Evolutionary conservation across 1,140 invertebrate genomes (phyloP).

Genomic region (Drosophila ficusphila): DNA sequence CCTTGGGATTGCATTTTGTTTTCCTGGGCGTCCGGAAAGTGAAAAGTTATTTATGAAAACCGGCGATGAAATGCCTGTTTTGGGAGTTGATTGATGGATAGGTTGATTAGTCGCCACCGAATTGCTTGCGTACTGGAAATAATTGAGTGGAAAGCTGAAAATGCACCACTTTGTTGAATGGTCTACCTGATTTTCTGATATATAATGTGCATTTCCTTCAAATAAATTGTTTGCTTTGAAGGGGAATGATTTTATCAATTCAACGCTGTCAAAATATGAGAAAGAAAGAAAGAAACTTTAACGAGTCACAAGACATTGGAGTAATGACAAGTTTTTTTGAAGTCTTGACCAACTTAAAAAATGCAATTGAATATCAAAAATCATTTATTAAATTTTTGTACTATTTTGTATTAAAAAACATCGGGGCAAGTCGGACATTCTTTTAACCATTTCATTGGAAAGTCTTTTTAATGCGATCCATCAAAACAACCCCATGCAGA

Average conservation of each 20-base stretch:
- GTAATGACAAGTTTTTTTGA: too few relatives aligned
- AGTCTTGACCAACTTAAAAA: too few relatives aligned
- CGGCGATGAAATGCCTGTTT: constrained; percentile 56
- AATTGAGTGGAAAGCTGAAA: constrained; percentile 71
- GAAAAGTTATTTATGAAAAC: constrained; percentile 67
- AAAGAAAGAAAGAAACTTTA: too few relatives aligned
- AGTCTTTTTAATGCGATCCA: too few relatives aligned
- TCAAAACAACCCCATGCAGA: too few relatives aligned
- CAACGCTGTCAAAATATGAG: not conserved
- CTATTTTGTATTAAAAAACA: too few relatives aligned
- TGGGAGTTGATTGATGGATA: constrained; percentile 45
- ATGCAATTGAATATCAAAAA: not conserved
- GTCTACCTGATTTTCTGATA: constrained; percentile 47
- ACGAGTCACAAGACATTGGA: too few relatives aligned
- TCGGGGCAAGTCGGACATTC: too few relatives aligned
- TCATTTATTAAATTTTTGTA: too few relatives aligned
- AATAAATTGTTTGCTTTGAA: constrained; percentile 53
- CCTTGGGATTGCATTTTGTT: constrained; percentile 48
- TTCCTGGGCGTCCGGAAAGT: constrained; percentile 48
- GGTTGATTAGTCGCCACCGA: constrained; percentile 50
- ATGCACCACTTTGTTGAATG: constrained; percentile 68
- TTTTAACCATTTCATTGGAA: too few relatives aligned
- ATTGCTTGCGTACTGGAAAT: constrained; percentile 30
- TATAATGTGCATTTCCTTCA: constrained; percentile 12
- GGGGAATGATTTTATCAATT: constrained; percentile 60